Evolutionary conservation across 2,797 vertebrate genomes (phyloP).

Genomic region (Coregonus ussuriensis): DNA sequence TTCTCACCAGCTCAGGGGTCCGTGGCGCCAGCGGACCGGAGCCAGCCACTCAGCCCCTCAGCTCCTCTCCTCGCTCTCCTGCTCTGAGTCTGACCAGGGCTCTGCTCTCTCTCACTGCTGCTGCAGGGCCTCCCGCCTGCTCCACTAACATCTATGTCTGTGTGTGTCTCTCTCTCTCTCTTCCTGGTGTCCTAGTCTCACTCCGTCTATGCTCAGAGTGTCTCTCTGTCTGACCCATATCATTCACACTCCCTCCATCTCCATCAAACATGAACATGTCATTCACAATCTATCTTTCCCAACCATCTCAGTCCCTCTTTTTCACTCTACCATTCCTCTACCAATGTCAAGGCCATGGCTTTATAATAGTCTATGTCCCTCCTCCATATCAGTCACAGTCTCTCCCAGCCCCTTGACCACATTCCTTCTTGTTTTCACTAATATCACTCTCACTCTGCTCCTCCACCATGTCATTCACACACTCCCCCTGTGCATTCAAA

Average conservation of each 20-base stretch:
- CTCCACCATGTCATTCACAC: background rate
- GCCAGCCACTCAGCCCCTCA: slow-evolving; percentile 69
- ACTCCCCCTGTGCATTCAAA: background rate
- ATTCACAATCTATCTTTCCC: slow-evolving; percentile 20
- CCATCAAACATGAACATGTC: slow-evolving; percentile 45
- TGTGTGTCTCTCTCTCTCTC: background rate
- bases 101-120: slow-evolving; percentile 20
- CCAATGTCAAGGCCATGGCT: slow-evolving; percentile 25
- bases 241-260: slow-evolving; percentile 52
- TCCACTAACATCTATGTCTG: background rate
- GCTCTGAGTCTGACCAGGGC: slow-evolving; percentile 63
- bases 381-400: slow-evolving; percentile 6
- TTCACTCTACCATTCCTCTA: slow-evolving; percentile 22
- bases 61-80: slow-evolving; percentile 65
- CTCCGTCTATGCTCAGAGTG: background rate
- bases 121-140: slow-evolving; percentile 16
- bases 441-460: slow-evolving; percentile 27
- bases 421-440: slow-evolving; percentile 24
- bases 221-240: slow-evolving; percentile 29
- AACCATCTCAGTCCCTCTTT: slow-evolving; percentile 44
- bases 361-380: background rate
- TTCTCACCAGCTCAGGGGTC: slow-evolving; percentile 84
- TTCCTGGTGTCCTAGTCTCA: slow-evolving; percentile 6
- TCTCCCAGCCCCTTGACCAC: slow-evolving; percentile 34
- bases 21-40: slow-evolving; percentile 82